Conservation (phyloP, 2,888 invertebrate genomes). For the Acleris cristana region DNA sequence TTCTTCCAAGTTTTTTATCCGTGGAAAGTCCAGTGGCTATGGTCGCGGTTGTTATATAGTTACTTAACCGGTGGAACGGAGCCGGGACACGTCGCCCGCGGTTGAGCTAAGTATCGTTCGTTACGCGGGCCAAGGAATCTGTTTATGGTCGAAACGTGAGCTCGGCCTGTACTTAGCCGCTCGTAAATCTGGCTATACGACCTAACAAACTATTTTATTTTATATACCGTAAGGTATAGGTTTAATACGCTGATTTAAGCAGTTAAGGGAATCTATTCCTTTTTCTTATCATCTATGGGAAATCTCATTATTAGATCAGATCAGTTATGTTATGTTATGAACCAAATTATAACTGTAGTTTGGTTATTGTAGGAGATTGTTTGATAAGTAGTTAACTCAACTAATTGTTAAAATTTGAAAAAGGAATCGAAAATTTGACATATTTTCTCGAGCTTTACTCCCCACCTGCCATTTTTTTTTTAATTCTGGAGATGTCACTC, state of each 20-base stretch:
- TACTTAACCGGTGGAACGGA: background rate
- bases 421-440: too few species aligned
- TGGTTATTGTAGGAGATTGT: too few species aligned
- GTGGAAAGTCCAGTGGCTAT: too few species aligned
- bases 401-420: too few species aligned
- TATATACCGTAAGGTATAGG: slow-evolving; percentile 20
- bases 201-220: slow-evolving; percentile 36
- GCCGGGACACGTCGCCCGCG: slow-evolving; percentile 7
- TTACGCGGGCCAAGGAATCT: slow-evolving; percentile 43
- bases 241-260: slow-evolving; percentile 30
- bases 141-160: slow-evolving; percentile 76
- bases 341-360: too few species aligned
- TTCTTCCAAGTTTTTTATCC: too few species aligned
- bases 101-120: slow-evolving; percentile 20
- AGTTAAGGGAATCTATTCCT: slow-evolving; percentile 12
- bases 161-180: slow-evolving; percentile 45
- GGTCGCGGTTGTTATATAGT: background rate
- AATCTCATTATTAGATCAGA: too few species aligned
- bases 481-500: too few species aligned
- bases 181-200: slow-evolving; percentile 42
- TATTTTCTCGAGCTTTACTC: too few species aligned
- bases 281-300: slow-evolving; percentile 1
- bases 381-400: too few species aligned
- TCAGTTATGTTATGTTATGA: too few species aligned
- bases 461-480: too few species aligned